A percentile compares a stretch with the other conserved stretches of the same genome.
These are phyloP conservation scores for Diplodus sargus DNA, from an alignment of 2,797 vertebrate species.

Conservation along the genomic window DNA sequence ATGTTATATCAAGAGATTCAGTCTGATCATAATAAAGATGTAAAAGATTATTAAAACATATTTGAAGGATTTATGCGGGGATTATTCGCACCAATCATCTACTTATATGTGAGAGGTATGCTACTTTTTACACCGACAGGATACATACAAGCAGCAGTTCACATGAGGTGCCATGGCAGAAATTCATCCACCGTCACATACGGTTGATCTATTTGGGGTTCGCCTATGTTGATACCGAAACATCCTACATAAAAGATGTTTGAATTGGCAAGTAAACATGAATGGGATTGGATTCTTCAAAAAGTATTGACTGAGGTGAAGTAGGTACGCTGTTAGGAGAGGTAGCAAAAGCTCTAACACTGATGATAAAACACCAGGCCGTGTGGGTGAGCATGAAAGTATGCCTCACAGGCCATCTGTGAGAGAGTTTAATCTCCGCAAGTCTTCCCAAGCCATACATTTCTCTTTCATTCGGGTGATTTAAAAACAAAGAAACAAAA, in stretches of 20 bases:
- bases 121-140: neutral
- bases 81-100: neutral
- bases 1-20: neutral
- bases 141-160: neutral
- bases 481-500: neutral
- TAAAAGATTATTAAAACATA: neutral
- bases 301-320: neutral
- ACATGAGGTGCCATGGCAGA: neutral
- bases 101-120: neutral
- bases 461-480: neutral
- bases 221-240: neutral
- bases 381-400: neutral
- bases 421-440: slow-evolving; percentile 3
- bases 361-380: neutral
- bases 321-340: neutral
- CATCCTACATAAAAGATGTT: too few species aligned
- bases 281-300: neutral
- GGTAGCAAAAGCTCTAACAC: neutral
- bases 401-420: slow-evolving; percentile 2
- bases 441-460: neutral
- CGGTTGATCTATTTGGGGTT: slow-evolving; percentile 3
- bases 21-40: neutral
- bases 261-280: neutral
- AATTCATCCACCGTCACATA: neutral
- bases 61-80: neutral